Conservation (phyloP, 2,797 vertebrate species). For the Pseudochromis fuscus region DNA sequence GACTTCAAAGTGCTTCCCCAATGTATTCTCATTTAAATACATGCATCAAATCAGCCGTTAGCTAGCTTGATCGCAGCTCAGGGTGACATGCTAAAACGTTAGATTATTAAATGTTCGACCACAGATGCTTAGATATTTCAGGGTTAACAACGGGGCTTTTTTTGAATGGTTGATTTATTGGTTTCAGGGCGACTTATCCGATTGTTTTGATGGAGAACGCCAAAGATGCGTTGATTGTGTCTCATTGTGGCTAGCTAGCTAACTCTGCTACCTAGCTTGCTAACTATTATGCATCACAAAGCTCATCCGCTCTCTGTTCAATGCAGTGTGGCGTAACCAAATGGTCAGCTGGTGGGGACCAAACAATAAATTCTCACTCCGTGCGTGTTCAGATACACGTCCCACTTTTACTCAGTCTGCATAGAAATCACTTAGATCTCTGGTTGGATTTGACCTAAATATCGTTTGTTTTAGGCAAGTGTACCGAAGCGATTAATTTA, state of each 20-base stretch:
- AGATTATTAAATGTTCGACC: not conserved
- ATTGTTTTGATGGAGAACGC: slow-evolving; percentile 61
- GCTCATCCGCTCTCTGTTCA: slow-evolving; percentile 69
- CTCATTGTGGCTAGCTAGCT: slow-evolving; percentile 73
- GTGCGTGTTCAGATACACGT: slow-evolving; percentile 14
- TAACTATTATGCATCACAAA: slow-evolving; percentile 84
- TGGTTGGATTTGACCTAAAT: slow-evolving; percentile 67
- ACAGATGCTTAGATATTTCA: not conserved
- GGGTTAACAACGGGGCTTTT: not conserved
- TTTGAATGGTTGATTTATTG: accelerated
- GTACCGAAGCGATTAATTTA: slow-evolving; percentile 49
- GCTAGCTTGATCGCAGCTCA: slow-evolving; percentile 66
- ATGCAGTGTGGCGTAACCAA: slow-evolving; percentile 66
- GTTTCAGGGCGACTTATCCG: not conserved
- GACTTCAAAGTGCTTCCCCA: accelerated
- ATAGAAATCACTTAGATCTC: slow-evolving; percentile 25
- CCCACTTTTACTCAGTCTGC: not conserved
- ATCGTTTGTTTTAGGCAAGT: slow-evolving; percentile 70
- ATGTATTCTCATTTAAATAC: not conserved
- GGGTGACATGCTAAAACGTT: slow-evolving; percentile 53
- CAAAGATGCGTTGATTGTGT: slow-evolving; percentile 70
- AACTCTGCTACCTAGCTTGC: slow-evolving; percentile 74
- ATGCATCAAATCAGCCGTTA: slow-evolving; percentile 38
- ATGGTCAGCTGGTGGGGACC: slow-evolving; percentile 72
- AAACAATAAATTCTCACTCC: slow-evolving; percentile 64